Base-by-base conservation (phyloP, 2,113 vertebrate species). In the Coptodon rendalli region DNA sequence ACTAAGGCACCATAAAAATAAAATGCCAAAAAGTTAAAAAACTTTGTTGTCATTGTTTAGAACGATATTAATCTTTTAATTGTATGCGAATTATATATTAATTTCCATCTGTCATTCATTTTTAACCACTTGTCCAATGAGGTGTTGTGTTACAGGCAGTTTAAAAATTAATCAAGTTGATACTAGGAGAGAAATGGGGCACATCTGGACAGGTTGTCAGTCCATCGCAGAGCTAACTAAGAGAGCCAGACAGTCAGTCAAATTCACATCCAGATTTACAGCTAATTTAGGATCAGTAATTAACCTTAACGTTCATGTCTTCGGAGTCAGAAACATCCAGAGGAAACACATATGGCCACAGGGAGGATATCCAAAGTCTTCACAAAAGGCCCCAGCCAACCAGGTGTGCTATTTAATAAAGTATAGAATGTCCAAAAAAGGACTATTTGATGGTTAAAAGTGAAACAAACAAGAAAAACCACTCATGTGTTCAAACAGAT, bases 51-150 rank as follows among this genome's bases (percentile, higher is more conserved):
- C 29, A 22, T 68, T 40, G 3, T 14, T 40, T 27, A 16, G 22
- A 48, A 48, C 0, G 0, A 10, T 29, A 73, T 2, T 73, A 17
- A 45, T 45, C 22, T 73, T 24, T 73, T 1, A 73, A 17, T 27
- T 2, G 22, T 9, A 27, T 10, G 22, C 13, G 1, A 45, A 45
- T 73, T 27, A 73, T 27, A 73, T 73, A 73, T 73, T 24, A 3
- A 73, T 45, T 73, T 27, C 24, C 68, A 73, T 73, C 68, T 10
- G 7, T 73, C 68, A 73, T 73, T 40, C 68, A 45, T 73, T 48
- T 76, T 76, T 48, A 29, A 76, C 24, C 40, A 76, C 40, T 11
- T 48, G 2, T 48, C 24, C 40, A 48, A 11, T 76, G 68, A 45
- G 24, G 14, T 17, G 43, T 48, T 76, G 71, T 76, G 43, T 12